Percentiles rank a stretch among this genome's conserved stretches.
These are phyloP conservation scores for Hycleus cichorii DNA, from an alignment of 1,140 invertebrate genomes.

Conservation along the genomic window DNA sequence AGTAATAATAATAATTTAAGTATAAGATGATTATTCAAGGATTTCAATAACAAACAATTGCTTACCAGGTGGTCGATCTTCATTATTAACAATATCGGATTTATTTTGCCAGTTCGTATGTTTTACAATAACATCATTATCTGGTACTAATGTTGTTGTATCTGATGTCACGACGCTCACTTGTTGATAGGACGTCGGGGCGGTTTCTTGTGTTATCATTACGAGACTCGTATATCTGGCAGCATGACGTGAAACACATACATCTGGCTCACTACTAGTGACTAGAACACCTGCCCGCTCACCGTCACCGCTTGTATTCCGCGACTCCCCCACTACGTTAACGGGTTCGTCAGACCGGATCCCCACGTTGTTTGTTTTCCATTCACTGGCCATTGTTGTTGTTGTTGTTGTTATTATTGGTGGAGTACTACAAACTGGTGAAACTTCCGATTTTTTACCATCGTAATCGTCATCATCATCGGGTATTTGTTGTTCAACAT, in stretches of 20 bases:
- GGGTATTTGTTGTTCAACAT: conserved; percentile 20
- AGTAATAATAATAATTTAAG: not conserved
- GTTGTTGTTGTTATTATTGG: not conserved
- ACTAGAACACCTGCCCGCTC: conserved; percentile 38
- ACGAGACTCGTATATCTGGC: conserved; percentile 77
- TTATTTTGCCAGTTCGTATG: conserved; percentile 45
- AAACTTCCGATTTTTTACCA: conserved; percentile 11
- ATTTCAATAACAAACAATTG: not conserved
- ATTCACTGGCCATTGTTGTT: conserved; percentile 19
- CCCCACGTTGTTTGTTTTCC: conserved; percentile 24
- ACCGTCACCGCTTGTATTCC: conserved; percentile 20
- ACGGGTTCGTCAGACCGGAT: conserved; percentile 31
- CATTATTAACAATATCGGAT: not conserved
- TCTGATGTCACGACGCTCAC: conserved; percentile 65
- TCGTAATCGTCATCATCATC: not conserved
- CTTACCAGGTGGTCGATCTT: conserved; percentile 19
- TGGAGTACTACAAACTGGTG: conserved; percentile 9
- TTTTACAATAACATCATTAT: conserved; percentile 45
- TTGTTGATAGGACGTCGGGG: conserved; percentile 43
- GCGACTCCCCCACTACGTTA: conserved; percentile 21
- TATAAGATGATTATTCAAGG: not conserved
- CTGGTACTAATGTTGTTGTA: conserved; percentile 59
- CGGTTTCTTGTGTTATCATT: conserved; percentile 70
- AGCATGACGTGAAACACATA: conserved; percentile 45
- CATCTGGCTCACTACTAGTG: conserved; percentile 45